Evolutionary conservation across 2,888 invertebrate genomes (phyloP).

Genomic region (Thereva unica): DNA sequence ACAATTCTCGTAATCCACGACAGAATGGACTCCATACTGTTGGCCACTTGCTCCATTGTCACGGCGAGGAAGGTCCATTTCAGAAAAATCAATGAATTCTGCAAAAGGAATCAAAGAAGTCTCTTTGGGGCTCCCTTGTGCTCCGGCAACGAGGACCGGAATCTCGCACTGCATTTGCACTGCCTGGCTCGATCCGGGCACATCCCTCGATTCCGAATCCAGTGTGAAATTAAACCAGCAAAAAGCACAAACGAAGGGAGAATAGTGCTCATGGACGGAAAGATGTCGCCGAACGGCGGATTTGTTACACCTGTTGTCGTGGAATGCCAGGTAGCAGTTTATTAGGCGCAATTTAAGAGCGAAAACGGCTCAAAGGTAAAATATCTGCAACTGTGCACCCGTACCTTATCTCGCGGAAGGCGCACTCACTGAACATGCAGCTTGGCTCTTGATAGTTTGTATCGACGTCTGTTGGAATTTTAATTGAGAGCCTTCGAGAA

Average conservation of each 20-base stretch:
- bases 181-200: not conserved
- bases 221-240: constrained; percentile 7
- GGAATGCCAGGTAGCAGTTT: constrained; percentile 45
- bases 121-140: too few relatives aligned
- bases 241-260: constrained; percentile 9
- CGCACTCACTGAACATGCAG: constrained; percentile 22
- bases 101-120: constrained; percentile 15
- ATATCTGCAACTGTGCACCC: constrained; percentile 9
- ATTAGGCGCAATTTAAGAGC: constrained; percentile 45
- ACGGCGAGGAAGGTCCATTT: constrained; percentile 5
- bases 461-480: constrained; percentile 43
- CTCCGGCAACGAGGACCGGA: not conserved
- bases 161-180: not conserved
- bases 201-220: not conserved
- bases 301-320: constrained; percentile 41
- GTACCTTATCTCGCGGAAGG: constrained; percentile 26
- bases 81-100: constrained; percentile 27
- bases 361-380: constrained; percentile 39
- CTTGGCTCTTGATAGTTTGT: constrained; percentile 29
- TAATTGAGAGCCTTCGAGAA: constrained; percentile 47
- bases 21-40: constrained; percentile 4
- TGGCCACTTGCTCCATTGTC: not conserved
- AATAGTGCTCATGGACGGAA: constrained; percentile 19
- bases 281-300: constrained; percentile 35
- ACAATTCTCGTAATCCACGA: constrained; percentile 3